These are phyloP conservation scores for Helleia helle DNA, from an alignment of 2,888 invertebrate genomes.

Conservation along the genomic window DNA sequence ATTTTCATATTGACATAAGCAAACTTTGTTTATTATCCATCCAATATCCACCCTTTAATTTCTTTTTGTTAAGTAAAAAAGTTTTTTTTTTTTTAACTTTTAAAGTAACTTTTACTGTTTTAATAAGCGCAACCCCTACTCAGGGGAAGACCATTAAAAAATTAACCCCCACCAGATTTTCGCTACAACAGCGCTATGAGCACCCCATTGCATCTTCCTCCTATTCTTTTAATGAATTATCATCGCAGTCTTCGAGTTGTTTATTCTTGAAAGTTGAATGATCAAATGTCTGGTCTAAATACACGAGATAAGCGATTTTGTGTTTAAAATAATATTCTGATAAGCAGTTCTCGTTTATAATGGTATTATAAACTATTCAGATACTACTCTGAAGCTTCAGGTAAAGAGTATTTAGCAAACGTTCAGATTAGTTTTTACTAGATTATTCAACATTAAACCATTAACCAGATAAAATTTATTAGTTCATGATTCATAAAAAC, in stretches of 20 bases:
- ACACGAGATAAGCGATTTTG: not conserved
- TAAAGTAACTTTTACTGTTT: conserved; percentile 1
- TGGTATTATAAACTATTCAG: too few species aligned
- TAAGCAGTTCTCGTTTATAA: too few species aligned
- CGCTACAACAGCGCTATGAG: conserved; percentile 30
- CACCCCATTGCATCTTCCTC: conserved; percentile 34
- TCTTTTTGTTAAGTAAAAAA: too few species aligned
- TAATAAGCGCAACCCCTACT: not conserved
- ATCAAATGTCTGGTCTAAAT: not conserved
- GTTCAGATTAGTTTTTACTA: too few species aligned
- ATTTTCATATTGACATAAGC: too few species aligned
- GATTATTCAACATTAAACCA: too few species aligned
- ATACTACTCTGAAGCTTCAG: too few species aligned
- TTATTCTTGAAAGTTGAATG: conserved; percentile 41
- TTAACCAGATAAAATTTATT: too few species aligned
- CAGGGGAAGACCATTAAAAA: not conserved
- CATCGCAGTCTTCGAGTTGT: conserved; percentile 48
- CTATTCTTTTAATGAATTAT: conserved; percentile 58
- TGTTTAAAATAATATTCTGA: conserved; percentile 18
- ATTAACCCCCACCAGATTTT: conserved; percentile 18
- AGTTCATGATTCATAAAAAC: too few species aligned
- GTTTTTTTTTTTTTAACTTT: not conserved
- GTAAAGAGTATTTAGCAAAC: too few species aligned
- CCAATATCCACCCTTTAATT: too few species aligned
- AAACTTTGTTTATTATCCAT: too few species aligned